These are phyloP conservation scores for Drosophila pruinosa DNA, from an alignment of 1,140 invertebrate genomes.

Conservation along the genomic window DNA sequence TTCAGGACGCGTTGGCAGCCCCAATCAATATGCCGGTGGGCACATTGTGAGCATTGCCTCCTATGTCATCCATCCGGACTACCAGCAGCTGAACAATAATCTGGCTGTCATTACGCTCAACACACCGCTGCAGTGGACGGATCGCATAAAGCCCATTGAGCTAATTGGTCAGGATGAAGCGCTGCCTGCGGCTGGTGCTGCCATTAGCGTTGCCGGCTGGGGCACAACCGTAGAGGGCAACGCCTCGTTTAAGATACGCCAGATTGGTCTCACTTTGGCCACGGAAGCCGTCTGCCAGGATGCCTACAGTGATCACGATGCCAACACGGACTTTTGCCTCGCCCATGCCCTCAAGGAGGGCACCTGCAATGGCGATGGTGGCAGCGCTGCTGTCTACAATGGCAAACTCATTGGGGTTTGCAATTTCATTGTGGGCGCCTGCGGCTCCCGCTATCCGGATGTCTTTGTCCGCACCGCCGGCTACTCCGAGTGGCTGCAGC, in stretches of 20 bases:
- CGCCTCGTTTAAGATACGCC: conserved; percentile 59
- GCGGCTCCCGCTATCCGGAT: conserved; percentile 74
- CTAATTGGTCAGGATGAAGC: conserved; percentile 25
- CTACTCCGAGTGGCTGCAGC: conserved; percentile 56
- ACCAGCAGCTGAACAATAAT: conserved; percentile 82
- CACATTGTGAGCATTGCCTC: conserved; percentile 30
- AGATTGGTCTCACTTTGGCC: conserved; percentile 40
- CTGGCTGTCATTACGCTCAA: conserved; percentile 82
- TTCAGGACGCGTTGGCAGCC: conserved; percentile 67
- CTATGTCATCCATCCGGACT: conserved; percentile 75
- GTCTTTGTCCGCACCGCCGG: conserved; percentile 57
- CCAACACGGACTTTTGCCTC: conserved; percentile 53
- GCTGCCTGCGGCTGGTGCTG: conserved; percentile 28
- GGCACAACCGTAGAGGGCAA: conserved; percentile 51
- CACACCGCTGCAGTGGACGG: conserved; percentile 24
- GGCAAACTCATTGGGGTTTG: conserved; percentile 56
- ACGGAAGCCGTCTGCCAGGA: conserved; percentile 43
- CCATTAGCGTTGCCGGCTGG: conserved; percentile 63
- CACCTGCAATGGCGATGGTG: conserved; percentile 72
- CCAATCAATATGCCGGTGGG: conserved; percentile 74
- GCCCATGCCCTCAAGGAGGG: conserved; percentile 65
- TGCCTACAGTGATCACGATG: conserved; percentile 49
- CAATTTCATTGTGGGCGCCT: conserved; percentile 74
- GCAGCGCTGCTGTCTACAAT: conserved; percentile 59
- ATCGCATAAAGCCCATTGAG: conserved; percentile 37